Conservation (phyloP, 1,140 invertebrate species). For the Drosophila ogumai region DNA sequence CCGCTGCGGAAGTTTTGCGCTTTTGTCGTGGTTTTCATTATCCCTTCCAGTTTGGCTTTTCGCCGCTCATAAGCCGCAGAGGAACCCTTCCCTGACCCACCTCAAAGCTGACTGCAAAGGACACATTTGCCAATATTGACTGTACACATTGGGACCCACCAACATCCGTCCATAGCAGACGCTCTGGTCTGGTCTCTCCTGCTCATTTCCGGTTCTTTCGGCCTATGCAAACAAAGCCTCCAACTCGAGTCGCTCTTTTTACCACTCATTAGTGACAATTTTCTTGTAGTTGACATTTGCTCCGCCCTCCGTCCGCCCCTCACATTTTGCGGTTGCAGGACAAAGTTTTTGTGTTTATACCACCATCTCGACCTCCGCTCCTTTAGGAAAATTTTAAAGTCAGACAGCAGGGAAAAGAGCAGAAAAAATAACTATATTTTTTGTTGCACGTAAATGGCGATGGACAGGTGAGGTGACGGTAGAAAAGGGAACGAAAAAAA, state of each 20-base stretch:
- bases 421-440: conserved; percentile 6
- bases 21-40: conserved; percentile 81
- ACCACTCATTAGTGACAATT: conserved; percentile 84
- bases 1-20: conserved; percentile 64
- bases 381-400: conserved; percentile 40
- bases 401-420: conserved; percentile 26
- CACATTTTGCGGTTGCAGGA: conserved; percentile 50
- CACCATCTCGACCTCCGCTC: conserved; percentile 13
- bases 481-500: not conserved
- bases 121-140: conserved; percentile 82
- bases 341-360: conserved; percentile 66
- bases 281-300: conserved; percentile 83
- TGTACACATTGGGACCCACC: conserved; percentile 40
- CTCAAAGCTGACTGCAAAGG: conserved; percentile 61
- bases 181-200: not conserved
- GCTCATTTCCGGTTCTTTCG: conserved; percentile 45
- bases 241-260: conserved; percentile 67
- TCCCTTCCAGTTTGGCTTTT: conserved; percentile 70
- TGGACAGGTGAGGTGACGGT: conserved; percentile 12
- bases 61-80: conserved; percentile 70
- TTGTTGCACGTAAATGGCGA: conserved; percentile 34
- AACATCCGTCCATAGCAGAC: conserved; percentile 6
- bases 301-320: conserved; percentile 20
- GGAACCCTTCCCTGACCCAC: conserved; percentile 14
- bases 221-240: conserved; percentile 64